Conservation (phyloP, 2,113 vertebrate genomes). For the Cyanistes caeruleus region DNA sequence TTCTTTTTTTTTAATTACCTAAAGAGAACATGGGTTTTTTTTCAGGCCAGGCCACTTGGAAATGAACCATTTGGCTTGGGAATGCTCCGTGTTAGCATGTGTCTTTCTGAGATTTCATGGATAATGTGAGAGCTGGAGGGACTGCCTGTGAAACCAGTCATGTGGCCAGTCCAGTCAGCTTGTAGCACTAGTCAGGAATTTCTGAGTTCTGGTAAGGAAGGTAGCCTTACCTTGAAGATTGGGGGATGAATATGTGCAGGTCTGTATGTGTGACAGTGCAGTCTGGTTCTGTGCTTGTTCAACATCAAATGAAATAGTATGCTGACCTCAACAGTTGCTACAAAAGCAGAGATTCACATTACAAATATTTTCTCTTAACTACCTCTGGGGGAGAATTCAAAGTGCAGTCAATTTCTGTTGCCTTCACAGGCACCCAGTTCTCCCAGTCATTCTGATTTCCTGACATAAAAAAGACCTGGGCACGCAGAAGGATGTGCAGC, state of each 20-base stretch:
- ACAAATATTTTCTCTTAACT: background rate
- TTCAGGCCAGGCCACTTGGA: background rate
- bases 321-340: background rate
- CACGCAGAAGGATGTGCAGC: background rate
- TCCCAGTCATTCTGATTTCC: background rate
- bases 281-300: background rate
- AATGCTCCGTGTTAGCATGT: background rate
- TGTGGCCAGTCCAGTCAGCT: rapidly evolving
- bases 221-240: background rate
- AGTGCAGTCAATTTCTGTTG: background rate
- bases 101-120: background rate
- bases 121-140: background rate
- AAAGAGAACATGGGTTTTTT: background rate
- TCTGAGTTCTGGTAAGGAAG: background rate
- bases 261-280: background rate
- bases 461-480: background rate
- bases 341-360: background rate
- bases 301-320: background rate
- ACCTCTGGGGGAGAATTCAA: background rate
- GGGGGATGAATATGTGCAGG: background rate
- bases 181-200: background rate
- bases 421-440: background rate
- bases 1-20: background rate
- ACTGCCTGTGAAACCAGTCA: background rate
- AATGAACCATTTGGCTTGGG: background rate